Evolutionary conservation across 2,888 invertebrate genomes (phyloP).

Genomic region (Schizotus pectinicornis): DNA sequence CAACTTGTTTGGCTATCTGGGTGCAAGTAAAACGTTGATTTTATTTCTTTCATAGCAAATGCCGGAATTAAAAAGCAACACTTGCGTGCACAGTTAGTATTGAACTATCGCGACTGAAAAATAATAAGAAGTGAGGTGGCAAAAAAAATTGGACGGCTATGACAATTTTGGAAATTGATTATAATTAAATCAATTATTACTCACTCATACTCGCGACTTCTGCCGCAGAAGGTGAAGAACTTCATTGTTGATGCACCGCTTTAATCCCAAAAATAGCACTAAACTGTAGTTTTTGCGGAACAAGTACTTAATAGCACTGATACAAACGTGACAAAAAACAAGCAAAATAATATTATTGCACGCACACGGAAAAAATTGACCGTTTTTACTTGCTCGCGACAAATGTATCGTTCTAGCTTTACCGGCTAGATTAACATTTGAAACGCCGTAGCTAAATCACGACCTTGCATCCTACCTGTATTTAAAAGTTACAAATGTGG

Average conservation of each 20-base stretch:
- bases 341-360: not conserved
- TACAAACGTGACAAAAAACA: not conserved
- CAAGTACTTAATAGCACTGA: too few species aligned
- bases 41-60: too few species aligned
- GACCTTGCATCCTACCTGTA: slow-evolving; percentile 15
- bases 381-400: not conserved
- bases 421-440: slow-evolving; percentile 4
- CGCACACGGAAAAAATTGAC: not conserved
- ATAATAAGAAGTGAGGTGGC: too few species aligned
- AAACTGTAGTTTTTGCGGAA: too few species aligned
- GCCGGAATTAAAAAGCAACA: too few species aligned
- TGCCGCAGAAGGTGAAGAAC: slow-evolving; percentile 1
- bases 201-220: slow-evolving; percentile 14
- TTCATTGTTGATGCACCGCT: slow-evolving; percentile 6
- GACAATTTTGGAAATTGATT: not conserved
- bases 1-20: too few species aligned
- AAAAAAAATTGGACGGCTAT: not conserved
- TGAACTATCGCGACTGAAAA: too few species aligned
- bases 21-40: too few species aligned
- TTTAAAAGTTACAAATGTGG: slow-evolving; percentile 10
- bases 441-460: not conserved
- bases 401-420: slow-evolving; percentile 1
- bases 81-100: too few species aligned
- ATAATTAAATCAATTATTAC: slow-evolving; percentile 2
- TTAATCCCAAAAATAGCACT: not conserved